Conservation (phyloP, 1,140 invertebrate genomes). For the Drosophila elegans region DNA sequence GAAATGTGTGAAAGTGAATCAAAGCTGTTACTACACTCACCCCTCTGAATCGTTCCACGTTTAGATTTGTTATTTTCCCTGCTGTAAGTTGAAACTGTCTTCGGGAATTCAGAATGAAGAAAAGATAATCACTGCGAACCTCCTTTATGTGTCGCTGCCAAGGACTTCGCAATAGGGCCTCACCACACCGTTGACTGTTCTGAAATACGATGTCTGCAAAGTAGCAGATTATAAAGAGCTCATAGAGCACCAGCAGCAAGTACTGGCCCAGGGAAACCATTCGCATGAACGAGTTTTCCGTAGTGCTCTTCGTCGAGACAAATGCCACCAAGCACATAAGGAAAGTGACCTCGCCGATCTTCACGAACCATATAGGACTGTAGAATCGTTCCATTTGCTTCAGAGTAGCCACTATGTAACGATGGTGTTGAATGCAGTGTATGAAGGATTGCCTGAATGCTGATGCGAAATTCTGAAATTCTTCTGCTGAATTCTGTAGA, state of each 20-base stretch:
- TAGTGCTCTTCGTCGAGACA: conserved; percentile 71
- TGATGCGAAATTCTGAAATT: conserved; percentile 8
- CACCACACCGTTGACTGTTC: conserved; percentile 75
- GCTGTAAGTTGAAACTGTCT: conserved; percentile 66
- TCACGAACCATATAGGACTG: conserved; percentile 76
- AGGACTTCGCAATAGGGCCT: conserved; percentile 71
- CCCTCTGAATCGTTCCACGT: conserved; percentile 69
- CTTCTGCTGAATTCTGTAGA: not conserved
- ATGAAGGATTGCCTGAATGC: conserved; percentile 53
- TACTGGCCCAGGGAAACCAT: conserved; percentile 73
- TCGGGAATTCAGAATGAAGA: conserved; percentile 65
- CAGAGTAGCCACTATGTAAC: conserved; percentile 52
- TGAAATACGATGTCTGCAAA: conserved; percentile 72
- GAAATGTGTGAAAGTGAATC: too few species aligned
- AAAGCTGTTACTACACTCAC: conserved; percentile 13
- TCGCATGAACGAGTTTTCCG: conserved; percentile 69
- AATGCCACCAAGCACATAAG: conserved; percentile 75
- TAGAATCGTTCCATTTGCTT: conserved; percentile 70
- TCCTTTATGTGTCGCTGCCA: conserved; percentile 72
- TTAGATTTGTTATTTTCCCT: conserved; percentile 71
- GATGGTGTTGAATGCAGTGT: conserved; percentile 60
- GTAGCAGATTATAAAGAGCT: conserved; percentile 79
- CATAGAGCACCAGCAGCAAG: conserved; percentile 61
- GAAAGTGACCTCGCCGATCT: conserved; percentile 72
- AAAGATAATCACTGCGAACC: conserved; percentile 62